phyloP scores from a whole-genome alignment of 2,888 invertebrate genomes.

The Gastracanthus pulcherrimus region DNA sequence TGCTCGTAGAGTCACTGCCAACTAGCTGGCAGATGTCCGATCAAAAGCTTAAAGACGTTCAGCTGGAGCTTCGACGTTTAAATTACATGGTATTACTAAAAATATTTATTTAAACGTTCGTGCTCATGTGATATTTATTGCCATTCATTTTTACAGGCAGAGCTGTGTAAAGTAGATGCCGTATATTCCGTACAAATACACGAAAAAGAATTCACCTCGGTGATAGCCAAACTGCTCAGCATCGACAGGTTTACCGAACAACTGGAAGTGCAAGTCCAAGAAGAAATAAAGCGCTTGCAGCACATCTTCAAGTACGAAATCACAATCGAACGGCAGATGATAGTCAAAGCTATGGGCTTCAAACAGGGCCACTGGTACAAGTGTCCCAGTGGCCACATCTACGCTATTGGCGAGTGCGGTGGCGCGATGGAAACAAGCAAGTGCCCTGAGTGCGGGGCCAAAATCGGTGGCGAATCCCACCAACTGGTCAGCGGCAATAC shows the following conservation, averaged over 20 bases:
- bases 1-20: background rate
- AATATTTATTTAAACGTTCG: background rate
- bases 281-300: background rate
- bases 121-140: background rate
- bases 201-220: background rate
- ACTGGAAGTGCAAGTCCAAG: background rate
- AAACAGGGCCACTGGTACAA: constrained; percentile 31
- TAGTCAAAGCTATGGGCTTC: constrained; percentile 15
- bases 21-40: background rate
- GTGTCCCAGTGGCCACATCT: constrained; percentile 37
- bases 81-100: constrained; percentile 9
- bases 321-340: background rate
- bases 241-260: background rate
- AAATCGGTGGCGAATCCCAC: background rate
- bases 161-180: background rate
- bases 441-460: constrained; percentile 14
- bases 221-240: background rate
- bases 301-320: background rate
- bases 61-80: constrained; percentile 16
- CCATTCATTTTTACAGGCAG: background rate
- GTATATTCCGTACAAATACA: background rate
- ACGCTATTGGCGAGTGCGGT: constrained; percentile 17
- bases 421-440: background rate
- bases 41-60: constrained; percentile 9
- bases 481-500: background rate